A percentile compares a stretch with the other conserved stretches of the same genome.
Evolutionary conservation across 2,888 invertebrate species (phyloP).

Genomic region (Graphium colonna): DNA sequence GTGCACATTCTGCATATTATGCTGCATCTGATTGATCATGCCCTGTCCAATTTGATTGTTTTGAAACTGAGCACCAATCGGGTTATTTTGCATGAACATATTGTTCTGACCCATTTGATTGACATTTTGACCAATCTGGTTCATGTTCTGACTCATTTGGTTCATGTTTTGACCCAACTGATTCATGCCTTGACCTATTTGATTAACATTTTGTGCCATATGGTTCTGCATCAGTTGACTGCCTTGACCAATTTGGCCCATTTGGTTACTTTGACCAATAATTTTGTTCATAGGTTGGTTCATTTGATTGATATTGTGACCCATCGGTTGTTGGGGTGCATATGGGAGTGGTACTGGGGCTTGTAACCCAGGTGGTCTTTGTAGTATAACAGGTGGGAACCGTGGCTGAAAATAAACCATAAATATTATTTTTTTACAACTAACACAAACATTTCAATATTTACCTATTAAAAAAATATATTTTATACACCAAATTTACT

Average conservation of each 20-base stretch:
- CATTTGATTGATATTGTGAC: slow-evolving; percentile 48
- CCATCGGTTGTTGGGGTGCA: slow-evolving; percentile 57
- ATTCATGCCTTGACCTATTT: slow-evolving; percentile 27
- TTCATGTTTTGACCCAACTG: slow-evolving; percentile 34
- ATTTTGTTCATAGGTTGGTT: slow-evolving; percentile 54
- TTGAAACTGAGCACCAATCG: slow-evolving; percentile 37
- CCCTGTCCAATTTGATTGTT: slow-evolving; percentile 45
- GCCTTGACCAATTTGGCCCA: slow-evolving; percentile 32
- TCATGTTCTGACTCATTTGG: slow-evolving; percentile 44
- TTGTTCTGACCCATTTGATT: slow-evolving; percentile 41
- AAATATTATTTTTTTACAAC: neutral
- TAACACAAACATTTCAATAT: too few relatives aligned
- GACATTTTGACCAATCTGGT: slow-evolving; percentile 33
- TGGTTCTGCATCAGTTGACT: slow-evolving; percentile 30
- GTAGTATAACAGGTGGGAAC: slow-evolving; percentile 68
- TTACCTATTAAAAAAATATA: too few relatives aligned
- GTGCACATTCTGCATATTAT: slow-evolving; percentile 40
- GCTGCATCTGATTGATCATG: slow-evolving; percentile 35
- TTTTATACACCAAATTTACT: too few relatives aligned
- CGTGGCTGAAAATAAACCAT: slow-evolving; percentile 49
- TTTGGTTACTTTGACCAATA: slow-evolving; percentile 40
- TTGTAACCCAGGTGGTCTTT: slow-evolving; percentile 66
- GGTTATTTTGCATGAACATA: slow-evolving; percentile 37
- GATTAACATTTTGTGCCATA: slow-evolving; percentile 29
- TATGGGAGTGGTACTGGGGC: slow-evolving; percentile 66